Conservation (phyloP, 2,113 vertebrate species). For the Passer domesticus region DNA sequence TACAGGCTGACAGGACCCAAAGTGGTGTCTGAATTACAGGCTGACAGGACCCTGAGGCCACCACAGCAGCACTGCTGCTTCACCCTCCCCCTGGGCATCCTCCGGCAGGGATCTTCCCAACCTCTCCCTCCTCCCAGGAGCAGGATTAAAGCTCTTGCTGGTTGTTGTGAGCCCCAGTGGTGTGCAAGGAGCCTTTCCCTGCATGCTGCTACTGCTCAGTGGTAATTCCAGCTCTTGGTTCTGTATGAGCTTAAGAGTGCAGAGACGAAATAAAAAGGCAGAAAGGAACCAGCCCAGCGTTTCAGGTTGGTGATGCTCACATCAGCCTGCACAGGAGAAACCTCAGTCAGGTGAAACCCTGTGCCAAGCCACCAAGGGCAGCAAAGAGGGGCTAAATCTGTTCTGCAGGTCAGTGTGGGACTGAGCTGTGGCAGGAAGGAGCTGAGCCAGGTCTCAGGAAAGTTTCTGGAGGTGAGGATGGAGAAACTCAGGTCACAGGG, state of each 20-base stretch:
- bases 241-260: not conserved
- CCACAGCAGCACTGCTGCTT: not conserved
- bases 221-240: not conserved
- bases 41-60: not conserved
- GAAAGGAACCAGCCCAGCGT: not conserved
- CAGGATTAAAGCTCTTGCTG: not conserved
- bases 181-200: not conserved
- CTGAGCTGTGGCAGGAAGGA: not conserved
- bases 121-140: not conserved
- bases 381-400: fast-evolving
- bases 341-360: not conserved
- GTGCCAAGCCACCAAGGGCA: not conserved
- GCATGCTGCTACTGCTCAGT: fast-evolving
- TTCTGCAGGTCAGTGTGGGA: fast-evolving
- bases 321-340: not conserved
- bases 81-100: not conserved
- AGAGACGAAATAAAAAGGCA: not conserved
- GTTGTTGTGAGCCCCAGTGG: fast-evolving
- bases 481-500: not conserved
- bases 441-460: not conserved
- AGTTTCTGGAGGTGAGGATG: not conserved
- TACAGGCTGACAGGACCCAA: not conserved
- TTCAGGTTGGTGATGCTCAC: fast-evolving
- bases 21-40: not conserved
- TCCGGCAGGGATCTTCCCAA: not conserved